phyloP scores from a whole-genome alignment of 2,888 invertebrate species.

The Cerceris ruficornis region DNA sequence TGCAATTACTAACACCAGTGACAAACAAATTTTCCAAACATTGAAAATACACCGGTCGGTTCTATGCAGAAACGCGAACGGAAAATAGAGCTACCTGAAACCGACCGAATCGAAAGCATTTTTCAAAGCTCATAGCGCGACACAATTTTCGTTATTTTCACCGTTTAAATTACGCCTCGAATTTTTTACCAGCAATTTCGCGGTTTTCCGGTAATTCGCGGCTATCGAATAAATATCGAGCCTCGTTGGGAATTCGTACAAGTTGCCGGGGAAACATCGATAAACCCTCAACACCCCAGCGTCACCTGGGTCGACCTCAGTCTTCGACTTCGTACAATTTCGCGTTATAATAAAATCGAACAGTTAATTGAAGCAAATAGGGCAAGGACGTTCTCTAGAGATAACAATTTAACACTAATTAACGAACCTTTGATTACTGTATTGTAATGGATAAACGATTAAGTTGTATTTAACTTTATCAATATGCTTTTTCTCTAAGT shows the following conservation, averaged over 20 bases:
- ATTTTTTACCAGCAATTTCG: background rate
- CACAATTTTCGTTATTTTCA: background rate
- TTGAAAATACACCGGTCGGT: too few relatives aligned
- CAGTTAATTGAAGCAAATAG: too few relatives aligned
- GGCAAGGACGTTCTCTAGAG: too few relatives aligned
- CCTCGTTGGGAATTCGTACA: background rate
- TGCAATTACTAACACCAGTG: too few relatives aligned
- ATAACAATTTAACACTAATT: too few relatives aligned
- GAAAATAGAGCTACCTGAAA: background rate
- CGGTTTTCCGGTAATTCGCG: background rate
- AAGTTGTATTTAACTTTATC: too few relatives aligned
- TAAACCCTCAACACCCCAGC: conserved; percentile 14
- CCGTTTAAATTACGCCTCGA: background rate
- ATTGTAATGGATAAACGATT: too few relatives aligned
- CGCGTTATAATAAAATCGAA: background rate
- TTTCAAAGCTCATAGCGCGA: background rate
- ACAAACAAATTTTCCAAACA: too few relatives aligned
- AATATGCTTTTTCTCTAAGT: too few relatives aligned
- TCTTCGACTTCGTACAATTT: background rate
- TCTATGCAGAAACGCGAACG: background rate
- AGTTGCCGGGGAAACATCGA: conserved; percentile 25
- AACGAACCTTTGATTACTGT: too few relatives aligned
- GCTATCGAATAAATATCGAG: background rate
- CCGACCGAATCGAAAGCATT: background rate
- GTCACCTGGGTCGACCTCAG: conserved; percentile 9